phyloP scores from a whole-genome alignment of 1,140 invertebrate species.

The Drosophila auraria region DNA sequence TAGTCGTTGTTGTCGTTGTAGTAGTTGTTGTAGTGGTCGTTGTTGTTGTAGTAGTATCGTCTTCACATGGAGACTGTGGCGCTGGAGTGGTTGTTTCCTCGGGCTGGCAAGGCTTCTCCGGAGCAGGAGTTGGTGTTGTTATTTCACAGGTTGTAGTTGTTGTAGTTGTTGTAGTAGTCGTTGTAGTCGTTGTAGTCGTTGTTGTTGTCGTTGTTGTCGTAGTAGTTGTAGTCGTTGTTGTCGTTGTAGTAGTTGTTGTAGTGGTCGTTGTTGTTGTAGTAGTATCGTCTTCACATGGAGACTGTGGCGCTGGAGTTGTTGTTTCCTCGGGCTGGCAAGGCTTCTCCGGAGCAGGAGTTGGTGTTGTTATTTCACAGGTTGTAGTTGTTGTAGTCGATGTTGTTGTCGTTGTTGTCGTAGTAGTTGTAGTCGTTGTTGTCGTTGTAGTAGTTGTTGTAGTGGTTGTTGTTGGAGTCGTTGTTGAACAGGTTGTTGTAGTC shows the following conservation, averaged over 20 bases:
- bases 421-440: slow-evolving; percentile 8
- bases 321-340: neutral
- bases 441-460: slow-evolving; percentile 1
- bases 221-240: neutral
- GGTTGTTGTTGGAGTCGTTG: neutral
- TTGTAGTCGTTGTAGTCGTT: neutral
- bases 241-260: neutral
- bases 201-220: slow-evolving; percentile 14
- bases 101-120: neutral
- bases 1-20: neutral
- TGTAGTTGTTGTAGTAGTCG: neutral
- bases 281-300: neutral
- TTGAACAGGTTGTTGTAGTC: neutral
- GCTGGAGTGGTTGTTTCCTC: neutral
- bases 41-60: neutral
- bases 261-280: neutral
- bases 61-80: neutral
- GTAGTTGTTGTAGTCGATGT: neutral
- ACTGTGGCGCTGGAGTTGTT: too few relatives aligned
- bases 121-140: slow-evolving; percentile 7
- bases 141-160: neutral
- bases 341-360: neutral
- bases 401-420: too few relatives aligned
- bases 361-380: slow-evolving; percentile 9
- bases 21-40: neutral